phyloP scores from a whole-genome alignment of 2,888 invertebrate genomes.

The Eupeodes luniger region DNA sequence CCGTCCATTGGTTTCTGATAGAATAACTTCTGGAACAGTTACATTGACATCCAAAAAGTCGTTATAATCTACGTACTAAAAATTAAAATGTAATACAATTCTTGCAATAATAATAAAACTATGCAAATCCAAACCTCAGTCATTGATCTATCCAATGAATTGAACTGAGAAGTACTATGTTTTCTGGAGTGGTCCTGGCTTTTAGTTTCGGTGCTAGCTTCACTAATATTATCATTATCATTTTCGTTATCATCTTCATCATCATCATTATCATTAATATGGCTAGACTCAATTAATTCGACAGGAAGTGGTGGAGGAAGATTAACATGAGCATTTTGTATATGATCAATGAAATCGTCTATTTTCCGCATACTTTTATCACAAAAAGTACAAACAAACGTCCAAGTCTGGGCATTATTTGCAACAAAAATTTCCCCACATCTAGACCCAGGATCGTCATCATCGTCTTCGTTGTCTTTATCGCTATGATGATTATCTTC shows the following conservation, averaged over 20 bases:
- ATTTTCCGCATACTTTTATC: slow-evolving; percentile 79
- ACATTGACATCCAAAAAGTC: slow-evolving; percentile 79
- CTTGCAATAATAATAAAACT: background rate
- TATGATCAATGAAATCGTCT: slow-evolving; percentile 79
- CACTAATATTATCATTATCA: slow-evolving; percentile 4
- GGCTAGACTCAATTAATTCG: slow-evolving; percentile 9
- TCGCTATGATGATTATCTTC: slow-evolving; percentile 42
- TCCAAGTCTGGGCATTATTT: slow-evolving; percentile 79
- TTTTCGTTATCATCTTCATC: background rate
- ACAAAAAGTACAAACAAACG: slow-evolving; percentile 79
- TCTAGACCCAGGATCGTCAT: slow-evolving; percentile 68
- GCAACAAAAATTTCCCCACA: slow-evolving; percentile 79
- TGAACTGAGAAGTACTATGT: slow-evolving; percentile 53
- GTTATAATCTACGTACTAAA: slow-evolving; percentile 78
- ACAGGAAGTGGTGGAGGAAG: slow-evolving; percentile 62
- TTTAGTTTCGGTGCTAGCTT: background rate
- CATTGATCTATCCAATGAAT: slow-evolving; percentile 53
- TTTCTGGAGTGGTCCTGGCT: slow-evolving; percentile 11
- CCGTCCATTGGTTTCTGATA: slow-evolving; percentile 74
- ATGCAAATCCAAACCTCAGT: slow-evolving; percentile 43
- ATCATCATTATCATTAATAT: background rate
- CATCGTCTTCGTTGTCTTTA: slow-evolving; percentile 24
- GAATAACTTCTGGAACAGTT: slow-evolving; percentile 78
- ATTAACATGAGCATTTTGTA: slow-evolving; percentile 78
- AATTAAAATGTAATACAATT: background rate